These are phyloP conservation scores for Carduelis carduelis DNA, from an alignment of 2,797 vertebrate species.

Conservation along the genomic window DNA sequence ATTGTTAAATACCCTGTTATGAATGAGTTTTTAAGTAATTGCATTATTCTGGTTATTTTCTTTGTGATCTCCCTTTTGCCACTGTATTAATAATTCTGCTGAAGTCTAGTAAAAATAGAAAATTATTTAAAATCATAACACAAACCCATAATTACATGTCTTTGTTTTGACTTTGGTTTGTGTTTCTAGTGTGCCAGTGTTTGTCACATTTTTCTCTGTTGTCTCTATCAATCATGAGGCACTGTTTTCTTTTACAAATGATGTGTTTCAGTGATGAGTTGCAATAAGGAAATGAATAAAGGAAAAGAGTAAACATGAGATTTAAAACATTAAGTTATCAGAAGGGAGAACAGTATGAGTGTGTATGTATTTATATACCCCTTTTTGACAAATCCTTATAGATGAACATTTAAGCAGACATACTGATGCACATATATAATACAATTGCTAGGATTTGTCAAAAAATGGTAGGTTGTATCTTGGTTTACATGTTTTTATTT, in stretches of 20 bases:
- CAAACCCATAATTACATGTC: background rate
- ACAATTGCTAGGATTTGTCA: background rate
- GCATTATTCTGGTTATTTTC: background rate
- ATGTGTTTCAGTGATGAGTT: background rate
- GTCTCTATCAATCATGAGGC: background rate
- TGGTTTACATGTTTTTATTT: background rate
- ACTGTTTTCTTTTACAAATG: background rate
- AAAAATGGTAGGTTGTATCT: background rate
- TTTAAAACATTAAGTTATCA: background rate
- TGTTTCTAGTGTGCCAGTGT: background rate
- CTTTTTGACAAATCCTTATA: background rate
- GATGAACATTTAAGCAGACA: rapidly evolving
- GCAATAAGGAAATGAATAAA: background rate
- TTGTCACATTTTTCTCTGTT: background rate
- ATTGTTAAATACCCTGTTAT: background rate
- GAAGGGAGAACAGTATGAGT: background rate
- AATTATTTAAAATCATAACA: background rate
- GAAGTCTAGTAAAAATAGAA: background rate
- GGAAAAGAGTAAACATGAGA: background rate
- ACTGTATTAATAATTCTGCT: background rate
- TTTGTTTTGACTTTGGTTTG: background rate
- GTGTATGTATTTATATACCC: background rate
- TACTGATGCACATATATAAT: background rate
- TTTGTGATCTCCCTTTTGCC: background rate
- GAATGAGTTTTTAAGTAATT: background rate